These are phyloP conservation scores for Piprites chloris DNA, from an alignment of 2,113 vertebrate species.

Conservation along the genomic window DNA sequence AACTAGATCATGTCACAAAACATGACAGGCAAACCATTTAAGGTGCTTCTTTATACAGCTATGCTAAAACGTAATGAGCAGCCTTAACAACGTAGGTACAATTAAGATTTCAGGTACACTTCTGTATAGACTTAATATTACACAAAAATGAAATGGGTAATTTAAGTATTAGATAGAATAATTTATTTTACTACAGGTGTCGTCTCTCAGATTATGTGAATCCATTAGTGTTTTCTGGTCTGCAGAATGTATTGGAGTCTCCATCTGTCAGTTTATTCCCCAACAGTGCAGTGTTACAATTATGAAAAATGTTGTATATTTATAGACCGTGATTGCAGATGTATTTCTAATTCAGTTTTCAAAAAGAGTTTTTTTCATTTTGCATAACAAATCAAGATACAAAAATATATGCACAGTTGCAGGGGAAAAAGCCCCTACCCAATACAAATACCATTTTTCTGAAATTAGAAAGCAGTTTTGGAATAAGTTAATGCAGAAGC, in stretches of 20 bases:
- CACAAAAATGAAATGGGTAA: not conserved
- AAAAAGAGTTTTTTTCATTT: not conserved
- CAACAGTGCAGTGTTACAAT: not conserved
- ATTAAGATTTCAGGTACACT: not conserved
- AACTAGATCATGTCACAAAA: not conserved
- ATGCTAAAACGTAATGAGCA: not conserved
- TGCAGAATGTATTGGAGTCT: not conserved
- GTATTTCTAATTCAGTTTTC: not conserved
- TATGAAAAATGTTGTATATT: not conserved
- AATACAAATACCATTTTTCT: not conserved
- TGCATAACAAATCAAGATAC: not conserved
- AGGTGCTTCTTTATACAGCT: not conserved
- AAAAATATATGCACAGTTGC: not conserved
- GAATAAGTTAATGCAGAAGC: not conserved
- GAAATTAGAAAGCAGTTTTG: not conserved
- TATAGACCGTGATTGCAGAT: not conserved
- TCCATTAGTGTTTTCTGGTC: not conserved
- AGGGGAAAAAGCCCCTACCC: not conserved
- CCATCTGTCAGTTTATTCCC: not conserved
- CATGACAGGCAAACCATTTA: not conserved
- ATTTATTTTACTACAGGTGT: not conserved
- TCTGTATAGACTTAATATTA: not conserved
- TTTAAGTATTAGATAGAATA: not conserved
- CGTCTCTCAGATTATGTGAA: not conserved
- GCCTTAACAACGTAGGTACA: not conserved